These are phyloP conservation scores for Thumatha senex DNA, from an alignment of 2,888 invertebrate species.

Conservation along the genomic window DNA sequence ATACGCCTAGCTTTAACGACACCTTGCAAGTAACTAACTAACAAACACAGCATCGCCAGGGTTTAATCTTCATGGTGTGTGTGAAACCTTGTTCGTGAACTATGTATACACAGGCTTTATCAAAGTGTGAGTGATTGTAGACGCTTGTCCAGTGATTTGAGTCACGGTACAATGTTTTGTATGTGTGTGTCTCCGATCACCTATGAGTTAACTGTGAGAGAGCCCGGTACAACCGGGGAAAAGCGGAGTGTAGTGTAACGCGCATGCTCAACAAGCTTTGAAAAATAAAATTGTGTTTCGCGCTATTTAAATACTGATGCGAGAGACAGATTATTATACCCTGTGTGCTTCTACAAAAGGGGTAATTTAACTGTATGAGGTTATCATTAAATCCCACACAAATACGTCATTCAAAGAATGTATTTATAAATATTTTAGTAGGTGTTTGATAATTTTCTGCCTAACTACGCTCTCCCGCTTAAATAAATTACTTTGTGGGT, in stretches of 20 bases:
- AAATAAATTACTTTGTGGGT: constrained; percentile 13
- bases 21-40: constrained; percentile 53
- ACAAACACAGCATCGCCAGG: constrained; percentile 66
- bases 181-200: constrained; percentile 59
- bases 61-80: constrained; percentile 55
- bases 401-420: constrained; percentile 20
- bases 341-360: constrained; percentile 37
- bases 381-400: constrained; percentile 36
- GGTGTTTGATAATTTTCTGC: constrained; percentile 25
- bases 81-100: constrained; percentile 42
- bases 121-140: constrained; percentile 56
- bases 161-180: constrained; percentile 39
- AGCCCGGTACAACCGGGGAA: constrained; percentile 53
- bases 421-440: constrained; percentile 32
- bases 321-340: constrained; percentile 50
- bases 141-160: constrained; percentile 57
- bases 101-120: constrained; percentile 28
- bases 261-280: constrained; percentile 59
- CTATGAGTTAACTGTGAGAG: constrained; percentile 52
- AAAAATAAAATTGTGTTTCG: constrained; percentile 61
- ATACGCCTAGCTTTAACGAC: constrained; percentile 27
- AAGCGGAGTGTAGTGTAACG: constrained; percentile 41
- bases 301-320: constrained; percentile 62
- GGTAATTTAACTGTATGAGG: constrained; percentile 43
- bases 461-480: constrained; percentile 6